phyloP scores from a whole-genome alignment of 2,888 invertebrate genomes.

The Andrena praecox region DNA sequence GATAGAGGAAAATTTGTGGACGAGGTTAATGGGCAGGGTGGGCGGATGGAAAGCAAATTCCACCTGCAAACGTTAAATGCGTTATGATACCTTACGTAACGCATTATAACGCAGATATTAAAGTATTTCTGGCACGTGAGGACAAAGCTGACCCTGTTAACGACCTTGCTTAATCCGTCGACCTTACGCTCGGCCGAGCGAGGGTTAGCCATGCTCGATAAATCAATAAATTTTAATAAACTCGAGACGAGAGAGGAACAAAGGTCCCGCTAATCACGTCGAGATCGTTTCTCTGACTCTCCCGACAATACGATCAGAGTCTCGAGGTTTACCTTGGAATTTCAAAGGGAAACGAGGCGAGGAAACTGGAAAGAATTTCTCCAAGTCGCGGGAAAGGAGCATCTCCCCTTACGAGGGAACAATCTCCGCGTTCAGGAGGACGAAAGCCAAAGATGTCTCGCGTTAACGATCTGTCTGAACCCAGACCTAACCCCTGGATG shows the following conservation, averaged over 20 bases:
- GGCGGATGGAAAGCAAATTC: conserved; percentile 19
- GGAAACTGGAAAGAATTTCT: background rate
- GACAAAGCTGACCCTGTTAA: conserved; percentile 57
- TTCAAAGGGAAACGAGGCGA: conserved; percentile 5
- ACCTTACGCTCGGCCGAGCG: conserved; percentile 39
- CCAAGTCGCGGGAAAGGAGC: background rate
- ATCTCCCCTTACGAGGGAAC: background rate
- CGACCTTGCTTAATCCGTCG: conserved; percentile 54
- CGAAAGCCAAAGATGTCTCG: background rate
- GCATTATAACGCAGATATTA: conserved; percentile 8
- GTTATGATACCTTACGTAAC: conserved; percentile 23
- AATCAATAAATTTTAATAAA: conserved; percentile 59
- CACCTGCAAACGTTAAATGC: background rate
- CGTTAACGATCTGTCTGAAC: conserved; percentile 29
- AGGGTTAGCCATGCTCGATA: conserved; percentile 47
- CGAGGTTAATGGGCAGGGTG: conserved; percentile 28
- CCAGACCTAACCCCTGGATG: background rate
- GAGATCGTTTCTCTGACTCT: conserved; percentile 22
- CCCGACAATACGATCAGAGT: background rate
- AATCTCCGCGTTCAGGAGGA: background rate
- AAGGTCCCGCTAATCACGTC: conserved; percentile 9
- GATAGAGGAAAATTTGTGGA: conserved; percentile 47
- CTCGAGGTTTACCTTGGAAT: background rate
- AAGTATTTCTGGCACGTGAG: conserved; percentile 31
- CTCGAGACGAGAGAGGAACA: conserved; percentile 13